Evolutionary conservation across 1,140 invertebrate genomes (phyloP), one percentile per base, ranked within the genome.

Genomic region (Drosophila punjabiensis): DNA sequence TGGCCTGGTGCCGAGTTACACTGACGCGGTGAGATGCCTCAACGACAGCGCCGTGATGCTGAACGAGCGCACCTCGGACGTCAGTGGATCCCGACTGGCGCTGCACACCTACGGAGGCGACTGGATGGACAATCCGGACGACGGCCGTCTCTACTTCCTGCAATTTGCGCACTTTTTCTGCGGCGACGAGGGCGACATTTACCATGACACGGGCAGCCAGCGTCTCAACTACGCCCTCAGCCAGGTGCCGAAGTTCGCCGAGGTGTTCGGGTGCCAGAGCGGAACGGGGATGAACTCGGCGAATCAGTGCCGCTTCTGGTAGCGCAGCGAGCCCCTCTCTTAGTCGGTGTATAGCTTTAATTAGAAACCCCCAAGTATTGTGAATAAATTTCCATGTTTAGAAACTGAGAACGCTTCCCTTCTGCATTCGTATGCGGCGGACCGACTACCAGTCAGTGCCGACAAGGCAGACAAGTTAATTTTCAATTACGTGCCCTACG

Each of bases 231-330:
- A 97, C 7, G 96, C 97, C 1, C 92, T 98, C 11, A 96, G 96
- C 6, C 98, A 98, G 92, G 97, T 96, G 28, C 93, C 95, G 48
- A 97, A 98, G 63, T 98, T 98, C 88, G 94, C 97, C 0, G 94
- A 95, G 78, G 96, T 95, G 1, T 97, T 95, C 81, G 94, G 94
- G 24, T 97, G 97, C 82, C 95, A 95, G 0, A 71, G 92, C 6
- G 95, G 96, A n/a, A 95, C 95, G 50, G 94, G 94, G 13, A 98
- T 98, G 97, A 98, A 98, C 93, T 97, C 97, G 0, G 63, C 89
- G 9, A 94, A 96, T 56, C 98, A 98, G 92, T 98, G 97, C 92
- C 94, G 94, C 16, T 95, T 98, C 58, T 98, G 97, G 97, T 98
- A 94, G 52, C 30, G 30, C 52, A 18, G 79, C 47, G 20, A 41